A percentile compares a stretch with the other conserved stretches of the same genome.
These are phyloP conservation scores for Megaustenia siamemsis DNA, from an alignment of 2,888 invertebrate genomes.

Conservation along the genomic window DNA sequence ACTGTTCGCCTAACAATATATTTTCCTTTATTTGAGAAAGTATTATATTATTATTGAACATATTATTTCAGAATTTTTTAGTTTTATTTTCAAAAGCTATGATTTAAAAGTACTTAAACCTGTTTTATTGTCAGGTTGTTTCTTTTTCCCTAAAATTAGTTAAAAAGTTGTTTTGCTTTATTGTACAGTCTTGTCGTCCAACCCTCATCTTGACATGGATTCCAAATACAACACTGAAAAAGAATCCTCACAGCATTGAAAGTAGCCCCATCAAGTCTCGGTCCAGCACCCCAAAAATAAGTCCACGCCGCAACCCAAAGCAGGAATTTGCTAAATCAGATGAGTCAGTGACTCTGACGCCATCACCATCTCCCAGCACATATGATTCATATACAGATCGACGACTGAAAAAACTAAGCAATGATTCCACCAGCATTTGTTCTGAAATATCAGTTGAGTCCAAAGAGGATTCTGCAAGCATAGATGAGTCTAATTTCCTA, in stretches of 20 bases:
- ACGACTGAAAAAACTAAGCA: slow-evolving; percentile 60
- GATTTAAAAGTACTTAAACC: no score
- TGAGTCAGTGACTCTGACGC: slow-evolving; percentile 58
- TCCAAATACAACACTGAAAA: slow-evolving; percentile 92
- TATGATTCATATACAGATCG: slow-evolving; percentile 54
- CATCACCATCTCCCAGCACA: slow-evolving; percentile 68
- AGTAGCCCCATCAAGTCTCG: slow-evolving; percentile 76
- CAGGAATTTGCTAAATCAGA: slow-evolving; percentile 73
- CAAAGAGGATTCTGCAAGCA: slow-evolving; percentile 61
- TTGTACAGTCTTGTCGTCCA: slow-evolving; percentile 81
- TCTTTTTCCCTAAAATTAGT: no score
- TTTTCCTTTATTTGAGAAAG: no score
- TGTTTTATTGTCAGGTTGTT: no score
- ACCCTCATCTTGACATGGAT: slow-evolving; percentile 96
- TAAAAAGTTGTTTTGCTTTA: no score
- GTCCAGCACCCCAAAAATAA: slow-evolving; percentile 70
- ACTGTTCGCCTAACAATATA: no score
- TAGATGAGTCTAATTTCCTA: slow-evolving; percentile 60
- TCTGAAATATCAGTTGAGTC: slow-evolving; percentile 67
- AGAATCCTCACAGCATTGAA: slow-evolving; percentile 85
- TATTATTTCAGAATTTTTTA: no score
- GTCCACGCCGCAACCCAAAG: slow-evolving; percentile 70
- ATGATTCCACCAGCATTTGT: slow-evolving; percentile 66
- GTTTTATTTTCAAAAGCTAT: no score
- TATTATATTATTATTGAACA: no score